Conservation (phyloP, 53 echinoderm and acorn worm genomes). For the Henricia sp. region DNA sequence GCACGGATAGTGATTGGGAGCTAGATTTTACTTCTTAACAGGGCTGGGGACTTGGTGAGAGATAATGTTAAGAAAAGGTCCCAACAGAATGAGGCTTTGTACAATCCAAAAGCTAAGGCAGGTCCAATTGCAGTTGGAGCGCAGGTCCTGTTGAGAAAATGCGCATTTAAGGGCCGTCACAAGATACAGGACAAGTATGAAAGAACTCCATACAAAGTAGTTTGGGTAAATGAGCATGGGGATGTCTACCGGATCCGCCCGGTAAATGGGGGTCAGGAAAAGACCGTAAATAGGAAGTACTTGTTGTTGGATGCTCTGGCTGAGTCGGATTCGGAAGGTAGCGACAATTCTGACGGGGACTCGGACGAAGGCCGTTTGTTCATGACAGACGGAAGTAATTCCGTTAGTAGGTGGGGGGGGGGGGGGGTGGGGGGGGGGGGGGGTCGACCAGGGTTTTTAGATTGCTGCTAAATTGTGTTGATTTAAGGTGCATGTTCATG, state of each 20-base stretch:
- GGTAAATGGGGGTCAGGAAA: background rate
- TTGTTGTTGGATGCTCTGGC: constrained; percentile 14
- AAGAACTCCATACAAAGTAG: constrained; percentile 10
- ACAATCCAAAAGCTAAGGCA: background rate
- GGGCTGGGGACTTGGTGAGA: background rate
- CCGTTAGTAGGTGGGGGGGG: too few relatives aligned
- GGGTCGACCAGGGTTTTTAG: too few relatives aligned
- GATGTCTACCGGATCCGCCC: background rate
- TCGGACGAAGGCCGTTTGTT: background rate
- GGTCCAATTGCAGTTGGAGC: background rate
- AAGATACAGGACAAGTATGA: background rate
- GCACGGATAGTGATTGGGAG: background rate
- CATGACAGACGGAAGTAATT: background rate
- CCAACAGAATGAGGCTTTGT: background rate
- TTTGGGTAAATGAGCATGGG: background rate
- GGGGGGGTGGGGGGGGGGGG: too few relatives aligned
- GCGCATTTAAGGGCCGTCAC: background rate
- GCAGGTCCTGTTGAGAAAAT: background rate
- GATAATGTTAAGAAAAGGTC: background rate
- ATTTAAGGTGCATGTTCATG: background rate
- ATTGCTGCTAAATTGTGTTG: background rate
- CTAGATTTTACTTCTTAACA: background rate
- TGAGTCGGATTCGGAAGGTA: background rate
- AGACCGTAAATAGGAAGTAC: background rate
- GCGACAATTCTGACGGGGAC: background rate